Evolutionary conservation across 2,797 vertebrate species (phyloP).

Genomic region (Rhinella marina): DNA sequence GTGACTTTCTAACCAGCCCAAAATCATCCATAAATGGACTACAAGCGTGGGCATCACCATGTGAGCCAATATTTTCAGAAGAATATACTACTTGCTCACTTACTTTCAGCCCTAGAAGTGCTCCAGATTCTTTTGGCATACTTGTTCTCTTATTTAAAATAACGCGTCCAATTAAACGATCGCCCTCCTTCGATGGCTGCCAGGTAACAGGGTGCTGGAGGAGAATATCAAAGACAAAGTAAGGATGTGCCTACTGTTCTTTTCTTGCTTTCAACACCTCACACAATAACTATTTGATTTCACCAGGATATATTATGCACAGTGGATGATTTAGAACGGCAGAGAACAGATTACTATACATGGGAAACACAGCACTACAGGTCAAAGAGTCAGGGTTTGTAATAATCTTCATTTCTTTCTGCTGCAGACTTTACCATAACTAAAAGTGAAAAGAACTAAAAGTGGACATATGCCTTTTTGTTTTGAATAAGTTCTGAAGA

Average conservation of each 20-base stretch:
- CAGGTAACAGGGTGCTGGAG: conserved; percentile 94
- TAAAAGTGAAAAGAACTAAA: neutral
- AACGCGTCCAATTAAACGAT: conserved; percentile 96
- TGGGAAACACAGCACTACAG: conserved; percentile 4
- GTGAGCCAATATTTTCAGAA: neutral
- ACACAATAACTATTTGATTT: conserved; percentile 21
- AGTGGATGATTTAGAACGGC: neutral
- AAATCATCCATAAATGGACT: neutral
- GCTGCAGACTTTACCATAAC: neutral
- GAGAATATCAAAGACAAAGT: conserved; percentile 52
- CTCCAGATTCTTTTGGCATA: conserved; percentile 93
- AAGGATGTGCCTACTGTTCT: conserved; percentile 17
- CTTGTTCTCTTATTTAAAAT: conserved; percentile 96
- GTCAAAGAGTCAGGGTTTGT: neutral
- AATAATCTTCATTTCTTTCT: neutral
- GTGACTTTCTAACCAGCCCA: neutral
- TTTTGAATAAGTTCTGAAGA: too few relatives aligned
- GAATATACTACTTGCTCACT: conserved; percentile 64
- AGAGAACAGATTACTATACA: neutral
- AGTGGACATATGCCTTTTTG: too few relatives aligned
- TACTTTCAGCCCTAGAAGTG: conserved; percentile 94
- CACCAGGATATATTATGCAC: neutral
- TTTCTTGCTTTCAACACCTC: conserved; percentile 12
- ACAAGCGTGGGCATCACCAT: neutral
- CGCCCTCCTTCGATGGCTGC: conserved; percentile 98